These are phyloP conservation scores for Macropodus opercularis DNA, from an alignment of 2,797 vertebrate species.

Conservation along the genomic window DNA sequence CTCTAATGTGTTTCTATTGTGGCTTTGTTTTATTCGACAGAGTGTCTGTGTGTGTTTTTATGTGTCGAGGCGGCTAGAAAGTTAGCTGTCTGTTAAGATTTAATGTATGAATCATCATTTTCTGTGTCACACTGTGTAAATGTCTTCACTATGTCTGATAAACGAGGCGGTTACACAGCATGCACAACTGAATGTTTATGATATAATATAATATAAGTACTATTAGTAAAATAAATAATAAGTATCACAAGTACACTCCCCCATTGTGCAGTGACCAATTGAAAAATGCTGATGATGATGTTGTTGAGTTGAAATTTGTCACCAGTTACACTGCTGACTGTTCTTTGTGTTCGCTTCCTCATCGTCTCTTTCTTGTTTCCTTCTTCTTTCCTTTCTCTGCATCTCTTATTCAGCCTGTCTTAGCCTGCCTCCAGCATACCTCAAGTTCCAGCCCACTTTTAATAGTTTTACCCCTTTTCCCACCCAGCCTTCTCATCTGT, in stretches of 20 bases:
- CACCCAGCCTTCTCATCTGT: background rate
- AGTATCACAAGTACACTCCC: too few species aligned
- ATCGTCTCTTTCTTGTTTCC: background rate
- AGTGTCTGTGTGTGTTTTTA: background rate
- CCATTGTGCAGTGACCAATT: too few species aligned
- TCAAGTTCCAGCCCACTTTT: conserved; percentile 49
- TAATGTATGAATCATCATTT: background rate
- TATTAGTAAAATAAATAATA: too few species aligned
- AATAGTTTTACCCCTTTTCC: conserved; percentile 1
- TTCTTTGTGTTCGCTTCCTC: background rate
- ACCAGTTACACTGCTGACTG: background rate
- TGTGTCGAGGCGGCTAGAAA: background rate
- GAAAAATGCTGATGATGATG: too few species aligned
- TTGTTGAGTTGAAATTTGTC: background rate
- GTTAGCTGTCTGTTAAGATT: background rate
- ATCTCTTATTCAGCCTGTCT: conserved; percentile 52
- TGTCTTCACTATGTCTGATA: background rate
- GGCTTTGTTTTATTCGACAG: background rate
- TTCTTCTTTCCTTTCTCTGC: background rate
- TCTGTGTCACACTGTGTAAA: background rate
- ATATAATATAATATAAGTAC: too few species aligned
- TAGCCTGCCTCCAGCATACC: conserved; percentile 62
- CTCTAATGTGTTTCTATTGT: conserved; percentile 8
- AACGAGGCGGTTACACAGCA: too few species aligned
- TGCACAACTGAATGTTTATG: too few species aligned